Evolutionary conservation across 2,797 vertebrate species (phyloP).

Genomic region (Rhyacichthys aspro): DNA sequence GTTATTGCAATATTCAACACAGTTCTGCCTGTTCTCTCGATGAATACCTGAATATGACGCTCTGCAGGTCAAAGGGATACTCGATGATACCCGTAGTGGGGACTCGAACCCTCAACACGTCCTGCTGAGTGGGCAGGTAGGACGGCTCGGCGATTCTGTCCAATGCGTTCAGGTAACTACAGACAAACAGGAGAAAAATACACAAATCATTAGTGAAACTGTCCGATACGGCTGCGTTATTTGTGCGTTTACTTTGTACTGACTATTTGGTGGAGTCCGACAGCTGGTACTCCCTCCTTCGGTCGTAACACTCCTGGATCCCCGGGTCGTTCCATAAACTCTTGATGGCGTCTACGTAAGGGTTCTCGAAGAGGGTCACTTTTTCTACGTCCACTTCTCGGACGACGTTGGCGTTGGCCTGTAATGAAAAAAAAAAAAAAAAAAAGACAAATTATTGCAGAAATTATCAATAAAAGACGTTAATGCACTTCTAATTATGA

Average conservation of each 20-base stretch:
- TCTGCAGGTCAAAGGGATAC: constrained; percentile 82
- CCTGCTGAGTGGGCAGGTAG: constrained; percentile 71
- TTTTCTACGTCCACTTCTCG: constrained; percentile 95
- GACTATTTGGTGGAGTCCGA: constrained; percentile 98
- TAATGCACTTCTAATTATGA: constrained; percentile 41
- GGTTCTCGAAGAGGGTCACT: constrained; percentile 85
- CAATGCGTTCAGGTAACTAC: constrained; percentile 71
- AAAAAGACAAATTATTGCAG: not conserved
- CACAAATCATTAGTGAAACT: not conserved
- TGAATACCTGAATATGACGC: constrained; percentile 83
- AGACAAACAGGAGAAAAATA: constrained; percentile 9
- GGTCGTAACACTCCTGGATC: constrained; percentile 94
- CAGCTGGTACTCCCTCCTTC: constrained; percentile 94
- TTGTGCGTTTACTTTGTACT: constrained; percentile 59
- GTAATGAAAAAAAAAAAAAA: constrained; percentile 14
- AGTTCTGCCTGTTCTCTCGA: too few species aligned
- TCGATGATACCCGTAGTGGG: constrained; percentile 82
- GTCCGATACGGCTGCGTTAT: too few species aligned
- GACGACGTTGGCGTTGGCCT: constrained; percentile 91
- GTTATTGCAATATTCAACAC: too few species aligned
- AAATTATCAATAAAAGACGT: too few species aligned
- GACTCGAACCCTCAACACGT: constrained; percentile 74
- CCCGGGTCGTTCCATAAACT: constrained; percentile 95
- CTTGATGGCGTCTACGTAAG: constrained; percentile 93
- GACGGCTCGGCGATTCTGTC: constrained; percentile 63